Evolutionary conservation across 2,797 vertebrate genomes (phyloP).

Genomic region (Thamnophis elegans): DNA sequence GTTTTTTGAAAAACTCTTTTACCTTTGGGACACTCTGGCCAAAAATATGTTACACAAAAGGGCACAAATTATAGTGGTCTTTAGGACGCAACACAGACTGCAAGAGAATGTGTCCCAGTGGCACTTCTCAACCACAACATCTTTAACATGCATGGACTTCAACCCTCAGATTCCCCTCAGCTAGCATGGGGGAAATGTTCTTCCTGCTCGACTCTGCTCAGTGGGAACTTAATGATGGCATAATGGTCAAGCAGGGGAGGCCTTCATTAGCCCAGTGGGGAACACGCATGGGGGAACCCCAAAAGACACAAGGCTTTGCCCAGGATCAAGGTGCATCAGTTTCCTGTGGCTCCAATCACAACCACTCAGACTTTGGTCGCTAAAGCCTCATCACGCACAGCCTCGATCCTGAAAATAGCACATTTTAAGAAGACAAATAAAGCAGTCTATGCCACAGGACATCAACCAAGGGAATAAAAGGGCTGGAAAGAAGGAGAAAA

Average conservation of each 20-base stretch:
- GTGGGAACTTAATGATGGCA: conserved; percentile 97
- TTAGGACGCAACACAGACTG: not conserved
- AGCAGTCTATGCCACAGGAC: not conserved
- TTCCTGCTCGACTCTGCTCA: conserved; percentile 92
- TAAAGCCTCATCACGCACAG: conserved; percentile 86
- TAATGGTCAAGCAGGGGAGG: conserved; percentile 88
- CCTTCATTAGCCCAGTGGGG: not conserved
- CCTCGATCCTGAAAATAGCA: not conserved
- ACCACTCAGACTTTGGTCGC: conserved; percentile 95
- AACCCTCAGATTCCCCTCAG: not conserved
- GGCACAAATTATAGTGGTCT: not conserved
- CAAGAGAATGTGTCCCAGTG: not conserved
- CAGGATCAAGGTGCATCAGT: conserved; percentile 81
- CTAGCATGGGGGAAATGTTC: conserved; percentile 72
- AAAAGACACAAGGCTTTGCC: too few relatives aligned
- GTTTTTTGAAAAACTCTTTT: not conserved
- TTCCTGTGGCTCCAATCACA: conserved; percentile 77
- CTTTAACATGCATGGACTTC: not conserved
- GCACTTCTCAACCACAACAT: not conserved
- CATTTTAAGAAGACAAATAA: not conserved
- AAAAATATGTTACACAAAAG: too few relatives aligned
- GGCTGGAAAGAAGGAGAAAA: accelerated
- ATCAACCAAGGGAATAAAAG: not conserved
- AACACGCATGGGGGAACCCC: not conserved
- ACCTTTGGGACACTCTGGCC: not conserved